Evolutionary conservation across 2,888 invertebrate genomes (phyloP), one percentile per base, ranked within the genome.

Genomic region (Nematopogon swammerdamellus): DNA sequence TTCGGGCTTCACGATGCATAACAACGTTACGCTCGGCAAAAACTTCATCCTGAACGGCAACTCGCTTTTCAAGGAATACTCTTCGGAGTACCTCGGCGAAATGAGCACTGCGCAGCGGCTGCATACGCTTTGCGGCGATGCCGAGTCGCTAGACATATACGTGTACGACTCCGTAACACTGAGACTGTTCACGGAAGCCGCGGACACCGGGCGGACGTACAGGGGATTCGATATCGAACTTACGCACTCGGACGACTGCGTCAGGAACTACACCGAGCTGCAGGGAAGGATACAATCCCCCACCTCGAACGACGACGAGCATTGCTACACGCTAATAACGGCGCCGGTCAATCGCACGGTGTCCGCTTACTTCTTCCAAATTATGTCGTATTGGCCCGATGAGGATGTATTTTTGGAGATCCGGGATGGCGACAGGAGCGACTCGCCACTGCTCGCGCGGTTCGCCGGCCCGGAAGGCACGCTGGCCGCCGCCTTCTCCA

Each of bases 171-270:
- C 57, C 45, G 53, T 65, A 16, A 56, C 59, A 43, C 54, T 77
- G 3, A 64, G 63, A 51, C 43, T 77, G 50, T 8, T 36, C 14
- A 36, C 36, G 8, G 36, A 6, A 3, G 8, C 36, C 11, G n/a
- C 3, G 3, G 36, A 36, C 4, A 14, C 14, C 3, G 36, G 11
- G 14, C 36, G 14, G n/a, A 14, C 36, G 8, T 14, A 36, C 44
- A 82, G 72, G 63, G 88, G 88, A 29, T 87, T 94, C 60, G 84
- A 85, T 70, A 63, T 93, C 36, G 82, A 85, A 57, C 84, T 85
- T 52, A 64, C 68, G 14, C 67, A 72, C 19, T 67, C 81, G 18
- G 81, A 84, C 75, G 71, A 64, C 54, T 73, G 71, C 54, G 65
- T 67, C 1, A 66, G 86, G 54, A 93, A 91, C 58, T 92, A 85